Conservation (phyloP, 2,797 vertebrate genomes). For the Chromis chromis region DNA sequence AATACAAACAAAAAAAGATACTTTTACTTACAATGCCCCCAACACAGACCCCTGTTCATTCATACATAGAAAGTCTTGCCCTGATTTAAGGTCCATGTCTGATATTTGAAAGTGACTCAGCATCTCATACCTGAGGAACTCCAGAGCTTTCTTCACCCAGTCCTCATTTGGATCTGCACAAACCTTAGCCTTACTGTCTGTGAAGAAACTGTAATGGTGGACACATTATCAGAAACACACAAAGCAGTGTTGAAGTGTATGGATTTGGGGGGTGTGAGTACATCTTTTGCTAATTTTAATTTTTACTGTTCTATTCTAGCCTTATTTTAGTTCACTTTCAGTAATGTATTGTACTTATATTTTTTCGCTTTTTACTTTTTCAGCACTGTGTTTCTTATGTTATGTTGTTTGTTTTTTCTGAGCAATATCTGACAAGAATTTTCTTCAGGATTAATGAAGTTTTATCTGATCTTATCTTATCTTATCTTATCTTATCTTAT, state of each 20-base stretch:
- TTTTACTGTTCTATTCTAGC: no score
- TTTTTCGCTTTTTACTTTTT: no score
- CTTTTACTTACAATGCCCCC: neutral
- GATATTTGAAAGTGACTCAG: slow-evolving; percentile 6
- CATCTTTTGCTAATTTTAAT: no score
- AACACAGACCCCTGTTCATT: neutral
- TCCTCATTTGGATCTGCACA: slow-evolving; percentile 63
- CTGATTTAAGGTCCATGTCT: neutral
- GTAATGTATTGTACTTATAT: no score
- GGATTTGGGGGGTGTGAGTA: neutral
- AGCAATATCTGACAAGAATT: no score
- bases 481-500: neutral
- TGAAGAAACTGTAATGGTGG: slow-evolving; percentile 74
- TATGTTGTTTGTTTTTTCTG: no score
- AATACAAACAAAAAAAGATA: neutral
- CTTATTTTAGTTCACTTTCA: no score
- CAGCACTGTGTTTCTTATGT: no score
- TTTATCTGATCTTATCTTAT: neutral
- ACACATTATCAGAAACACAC: slow-evolving; percentile 6
- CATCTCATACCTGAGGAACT: slow-evolving; percentile 73
- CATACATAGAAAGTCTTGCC: neutral
- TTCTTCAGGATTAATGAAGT: no score
- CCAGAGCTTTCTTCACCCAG: slow-evolving; percentile 77
- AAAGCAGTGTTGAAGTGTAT: neutral
- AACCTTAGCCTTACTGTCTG: slow-evolving; percentile 52